These are phyloP conservation scores for Procambarus virginalis DNA, from an alignment of 1,140 invertebrate species.

Conservation along the genomic window DNA sequence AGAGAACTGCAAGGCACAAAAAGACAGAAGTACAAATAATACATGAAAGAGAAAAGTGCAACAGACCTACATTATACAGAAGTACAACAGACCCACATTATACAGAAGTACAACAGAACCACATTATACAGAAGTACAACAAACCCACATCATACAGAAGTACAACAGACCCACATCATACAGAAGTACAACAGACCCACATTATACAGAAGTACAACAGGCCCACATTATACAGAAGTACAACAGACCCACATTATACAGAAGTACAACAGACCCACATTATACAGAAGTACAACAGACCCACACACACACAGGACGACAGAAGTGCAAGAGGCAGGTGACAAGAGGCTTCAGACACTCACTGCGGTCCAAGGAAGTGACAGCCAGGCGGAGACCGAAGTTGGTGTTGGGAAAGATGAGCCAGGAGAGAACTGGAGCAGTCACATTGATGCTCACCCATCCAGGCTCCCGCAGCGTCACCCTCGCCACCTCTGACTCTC, in stretches of 20 bases:
- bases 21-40: too few relatives aligned
- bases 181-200: too few relatives aligned
- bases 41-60: too few relatives aligned
- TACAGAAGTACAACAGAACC: too few relatives aligned
- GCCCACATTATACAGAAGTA: neutral
- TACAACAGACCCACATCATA: too few relatives aligned
- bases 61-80: too few relatives aligned
- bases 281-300: neutral
- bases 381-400: conserved; percentile 90
- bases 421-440: conserved; percentile 84
- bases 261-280: neutral
- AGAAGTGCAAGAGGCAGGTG: conserved; percentile 45
- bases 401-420: conserved; percentile 85
- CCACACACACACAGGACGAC: neutral
- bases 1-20: too few relatives aligned
- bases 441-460: conserved; percentile 88
- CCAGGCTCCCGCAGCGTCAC: conserved; percentile 74
- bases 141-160: too few relatives aligned
- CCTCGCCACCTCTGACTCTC: conserved; percentile 71
- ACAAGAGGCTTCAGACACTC: conserved; percentile 28
- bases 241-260: conserved; percentile 42
- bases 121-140: too few relatives aligned
- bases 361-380: conserved; percentile 74
- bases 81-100: too few relatives aligned
- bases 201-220: too few relatives aligned